Evolutionary conservation across 2,888 invertebrate genomes (phyloP).

Genomic region (Dysmachus trigonus): DNA sequence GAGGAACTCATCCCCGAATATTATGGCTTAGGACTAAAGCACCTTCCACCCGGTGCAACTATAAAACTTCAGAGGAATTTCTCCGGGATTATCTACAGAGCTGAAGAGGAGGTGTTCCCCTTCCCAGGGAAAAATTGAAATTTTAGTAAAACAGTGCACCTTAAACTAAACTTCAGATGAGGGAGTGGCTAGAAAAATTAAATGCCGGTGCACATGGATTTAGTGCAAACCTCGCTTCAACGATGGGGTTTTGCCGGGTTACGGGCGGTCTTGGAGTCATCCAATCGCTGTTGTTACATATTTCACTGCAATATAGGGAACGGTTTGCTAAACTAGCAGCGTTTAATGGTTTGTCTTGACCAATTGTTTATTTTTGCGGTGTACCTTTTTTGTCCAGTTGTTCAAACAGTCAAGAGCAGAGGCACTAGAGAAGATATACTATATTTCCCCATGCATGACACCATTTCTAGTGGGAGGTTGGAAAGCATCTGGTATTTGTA

Average conservation of each 20-base stretch:
- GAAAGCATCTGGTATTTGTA: neutral
- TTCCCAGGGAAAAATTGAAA: conserved; percentile 16
- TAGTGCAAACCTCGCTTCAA: neutral
- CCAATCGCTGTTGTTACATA: neutral
- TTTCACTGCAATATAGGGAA: neutral
- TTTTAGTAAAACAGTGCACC: conserved; percentile 28
- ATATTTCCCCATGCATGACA: neutral
- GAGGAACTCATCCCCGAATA: conserved; percentile 30
- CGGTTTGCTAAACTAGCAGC: neutral
- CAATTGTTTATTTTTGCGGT: neutral
- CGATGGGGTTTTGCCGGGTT: neutral
- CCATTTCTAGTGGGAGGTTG: neutral
- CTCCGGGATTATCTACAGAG: conserved; percentile 26
- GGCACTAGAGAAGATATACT: neutral
- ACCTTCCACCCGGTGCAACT: conserved; percentile 3
- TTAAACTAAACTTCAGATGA: conserved; percentile 18
- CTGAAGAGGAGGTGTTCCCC: conserved; percentile 1
- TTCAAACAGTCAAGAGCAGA: neutral
- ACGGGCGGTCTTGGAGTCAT: neutral
- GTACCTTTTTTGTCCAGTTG: neutral
- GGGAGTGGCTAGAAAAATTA: conserved; percentile 32
- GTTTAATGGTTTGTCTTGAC: neutral
- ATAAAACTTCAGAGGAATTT: conserved; percentile 35
- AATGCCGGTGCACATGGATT: conserved; percentile 11
- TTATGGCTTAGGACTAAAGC: conserved; percentile 24